Conservation (phyloP, 2,113 vertebrate genomes). For the Passer montanus region DNA sequence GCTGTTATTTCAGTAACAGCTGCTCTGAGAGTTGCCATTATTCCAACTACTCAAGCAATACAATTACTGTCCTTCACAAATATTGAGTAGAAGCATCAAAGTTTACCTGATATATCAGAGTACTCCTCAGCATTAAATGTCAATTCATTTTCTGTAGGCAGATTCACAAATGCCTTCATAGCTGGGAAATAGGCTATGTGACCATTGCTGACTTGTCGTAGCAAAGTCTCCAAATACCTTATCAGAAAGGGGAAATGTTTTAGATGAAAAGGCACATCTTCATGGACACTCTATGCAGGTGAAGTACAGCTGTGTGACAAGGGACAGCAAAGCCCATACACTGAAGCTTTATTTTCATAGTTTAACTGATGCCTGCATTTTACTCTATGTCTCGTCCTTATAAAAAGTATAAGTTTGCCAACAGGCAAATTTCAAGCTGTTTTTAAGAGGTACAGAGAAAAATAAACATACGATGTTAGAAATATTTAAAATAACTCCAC, state of each 20-base stretch:
- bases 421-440: neutral
- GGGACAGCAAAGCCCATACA: neutral
- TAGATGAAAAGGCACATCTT: neutral
- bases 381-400: fast-evolving
- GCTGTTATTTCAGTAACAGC: neutral
- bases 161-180: constrained; percentile 99
- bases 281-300: neutral
- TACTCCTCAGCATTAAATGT: constrained; percentile 99
- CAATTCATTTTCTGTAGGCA: constrained; percentile 97
- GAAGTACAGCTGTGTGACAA: neutral
- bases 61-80: neutral
- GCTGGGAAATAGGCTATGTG: constrained; percentile 99
- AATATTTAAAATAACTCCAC: neutral
- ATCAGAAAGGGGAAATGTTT: constrained; percentile 19
- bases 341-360: neutral
- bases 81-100: neutral
- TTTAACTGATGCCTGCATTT: neutral
- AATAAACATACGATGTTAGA: neutral
- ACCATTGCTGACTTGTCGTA: constrained; percentile 97
- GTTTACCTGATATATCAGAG: constrained; percentile 95
- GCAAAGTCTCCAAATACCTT: constrained; percentile 98
- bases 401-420: neutral
- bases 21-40: neutral
- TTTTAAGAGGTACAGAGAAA: neutral
- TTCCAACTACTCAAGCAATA: neutral